phyloP scores from a whole-genome alignment of 2,888 invertebrate species.

The Chloroclysta siterata region DNA sequence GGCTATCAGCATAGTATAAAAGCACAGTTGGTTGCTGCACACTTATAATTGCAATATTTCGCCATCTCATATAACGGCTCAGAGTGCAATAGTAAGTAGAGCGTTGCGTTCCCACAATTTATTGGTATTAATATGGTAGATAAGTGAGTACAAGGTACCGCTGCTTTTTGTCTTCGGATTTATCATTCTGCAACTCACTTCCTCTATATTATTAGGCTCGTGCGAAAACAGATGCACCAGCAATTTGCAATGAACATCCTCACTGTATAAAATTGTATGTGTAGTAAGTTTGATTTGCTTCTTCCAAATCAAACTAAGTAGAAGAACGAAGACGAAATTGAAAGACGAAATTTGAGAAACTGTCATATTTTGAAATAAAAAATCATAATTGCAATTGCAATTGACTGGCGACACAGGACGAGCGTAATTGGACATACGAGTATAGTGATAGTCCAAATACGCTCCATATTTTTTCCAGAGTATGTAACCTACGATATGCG shows the following conservation, averaged over 20 bases:
- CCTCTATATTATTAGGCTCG: constrained; percentile 53
- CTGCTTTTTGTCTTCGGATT: constrained; percentile 64
- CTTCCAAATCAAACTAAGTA: neutral
- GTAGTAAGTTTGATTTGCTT: neutral
- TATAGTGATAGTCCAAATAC: too few species aligned
- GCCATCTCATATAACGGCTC: constrained; percentile 56
- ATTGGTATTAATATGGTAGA: constrained; percentile 52
- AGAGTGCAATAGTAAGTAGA: constrained; percentile 66
- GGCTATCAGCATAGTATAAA: constrained; percentile 3
- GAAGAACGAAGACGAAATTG: too few species aligned
- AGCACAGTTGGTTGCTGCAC: constrained; percentile 19
- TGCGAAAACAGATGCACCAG: constrained; percentile 50
- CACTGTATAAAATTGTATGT: neutral
- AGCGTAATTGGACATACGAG: too few species aligned
- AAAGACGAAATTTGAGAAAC: too few species aligned
- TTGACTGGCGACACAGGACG: neutral
- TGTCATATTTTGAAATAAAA: too few species aligned
- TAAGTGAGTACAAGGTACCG: constrained; percentile 45
- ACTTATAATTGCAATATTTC: constrained; percentile 25
- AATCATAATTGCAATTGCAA: too few species aligned
- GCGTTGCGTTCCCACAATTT: constrained; percentile 78
- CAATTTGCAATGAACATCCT: constrained; percentile 14
- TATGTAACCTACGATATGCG: too few species aligned
- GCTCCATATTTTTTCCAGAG: neutral
- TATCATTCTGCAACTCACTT: constrained; percentile 67